Conservation (phyloP, 2,113 vertebrate species). For the Heterochromis multidens region DNA sequence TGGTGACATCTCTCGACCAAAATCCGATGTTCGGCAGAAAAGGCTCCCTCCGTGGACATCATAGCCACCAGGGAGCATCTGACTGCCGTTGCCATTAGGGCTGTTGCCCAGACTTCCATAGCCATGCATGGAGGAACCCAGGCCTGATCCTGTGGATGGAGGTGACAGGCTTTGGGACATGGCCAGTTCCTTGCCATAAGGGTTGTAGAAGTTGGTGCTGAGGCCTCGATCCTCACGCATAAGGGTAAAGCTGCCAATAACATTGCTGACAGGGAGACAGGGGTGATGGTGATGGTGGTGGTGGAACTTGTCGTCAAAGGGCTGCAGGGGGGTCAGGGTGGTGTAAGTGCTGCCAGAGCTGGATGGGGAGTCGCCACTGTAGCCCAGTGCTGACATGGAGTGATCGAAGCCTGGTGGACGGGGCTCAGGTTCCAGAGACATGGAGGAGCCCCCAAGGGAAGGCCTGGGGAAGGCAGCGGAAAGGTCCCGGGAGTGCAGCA, state of each 20-base stretch:
- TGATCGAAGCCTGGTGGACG: slow-evolving; percentile 73
- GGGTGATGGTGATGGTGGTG: slow-evolving; percentile 80
- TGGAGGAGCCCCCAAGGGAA: slow-evolving; percentile 73
- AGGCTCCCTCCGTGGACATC: slow-evolving; percentile 78
- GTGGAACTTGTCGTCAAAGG: slow-evolving; percentile 83
- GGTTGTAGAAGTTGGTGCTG: slow-evolving; percentile 80
- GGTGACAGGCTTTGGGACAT: slow-evolving; percentile 78
- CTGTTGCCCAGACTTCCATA: slow-evolving; percentile 71
- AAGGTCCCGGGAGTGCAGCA: slow-evolving; percentile 78
- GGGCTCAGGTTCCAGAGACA: slow-evolving; percentile 78
- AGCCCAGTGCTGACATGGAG: slow-evolving; percentile 79
- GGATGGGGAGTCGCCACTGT: slow-evolving; percentile 79
- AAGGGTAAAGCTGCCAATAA: slow-evolving; percentile 83
- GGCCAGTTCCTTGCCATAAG: slow-evolving; percentile 80
- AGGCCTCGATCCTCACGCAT: slow-evolving; percentile 81
- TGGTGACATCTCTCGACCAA: slow-evolving; percentile 79
- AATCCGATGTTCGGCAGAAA: slow-evolving; percentile 79
- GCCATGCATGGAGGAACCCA: slow-evolving; percentile 74
- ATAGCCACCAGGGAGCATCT: slow-evolving; percentile 76
- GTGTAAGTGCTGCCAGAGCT: slow-evolving; percentile 79
- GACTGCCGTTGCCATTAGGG: slow-evolving; percentile 63
- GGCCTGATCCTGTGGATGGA: slow-evolving; percentile 68
- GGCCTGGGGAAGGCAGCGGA: slow-evolving; percentile 78
- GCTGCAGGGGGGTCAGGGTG: slow-evolving; percentile 81
- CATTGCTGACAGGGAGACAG: slow-evolving; percentile 81